phyloP scores from a whole-genome alignment of 2,797 vertebrate genomes.

The Chiloscyllium punctatum region DNA sequence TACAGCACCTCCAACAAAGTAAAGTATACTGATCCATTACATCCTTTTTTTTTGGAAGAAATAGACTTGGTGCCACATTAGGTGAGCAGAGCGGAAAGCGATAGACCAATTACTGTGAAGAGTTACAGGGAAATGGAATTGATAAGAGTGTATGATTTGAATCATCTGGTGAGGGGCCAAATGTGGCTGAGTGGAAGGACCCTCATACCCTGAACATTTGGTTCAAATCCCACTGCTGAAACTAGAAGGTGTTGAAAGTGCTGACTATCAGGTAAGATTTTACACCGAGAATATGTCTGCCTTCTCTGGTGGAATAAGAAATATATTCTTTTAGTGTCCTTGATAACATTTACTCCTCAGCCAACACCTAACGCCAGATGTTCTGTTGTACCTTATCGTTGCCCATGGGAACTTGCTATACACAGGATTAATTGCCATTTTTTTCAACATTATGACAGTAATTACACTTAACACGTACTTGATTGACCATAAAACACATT shows the following conservation, averaged over 20 bases:
- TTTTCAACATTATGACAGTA: neutral
- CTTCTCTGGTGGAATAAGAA: neutral
- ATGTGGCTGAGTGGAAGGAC: neutral
- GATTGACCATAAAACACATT: neutral
- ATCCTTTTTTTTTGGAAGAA: neutral
- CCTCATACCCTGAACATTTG: neutral
- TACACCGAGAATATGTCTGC: neutral
- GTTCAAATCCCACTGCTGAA: neutral
- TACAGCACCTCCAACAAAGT: neutral
- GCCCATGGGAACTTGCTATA: neutral
- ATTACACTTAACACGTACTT: neutral
- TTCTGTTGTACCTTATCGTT: neutral
- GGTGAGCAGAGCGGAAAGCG: neutral
- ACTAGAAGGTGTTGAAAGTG: neutral
- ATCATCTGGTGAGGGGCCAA: neutral
- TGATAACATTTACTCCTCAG: neutral
- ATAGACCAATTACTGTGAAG: neutral
- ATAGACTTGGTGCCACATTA: neutral
- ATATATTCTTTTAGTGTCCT: neutral
- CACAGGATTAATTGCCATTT: neutral
- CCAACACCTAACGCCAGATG: neutral
- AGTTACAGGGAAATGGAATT: too few relatives aligned
- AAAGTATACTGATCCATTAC: neutral
- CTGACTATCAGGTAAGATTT: neutral
- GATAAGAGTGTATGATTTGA: too few relatives aligned